A percentile compares a stretch with the other conserved stretches of the same genome.
These are phyloP conservation scores for Drosophila ironensis DNA, from an alignment of 1,140 invertebrate species.

Conservation along the genomic window DNA sequence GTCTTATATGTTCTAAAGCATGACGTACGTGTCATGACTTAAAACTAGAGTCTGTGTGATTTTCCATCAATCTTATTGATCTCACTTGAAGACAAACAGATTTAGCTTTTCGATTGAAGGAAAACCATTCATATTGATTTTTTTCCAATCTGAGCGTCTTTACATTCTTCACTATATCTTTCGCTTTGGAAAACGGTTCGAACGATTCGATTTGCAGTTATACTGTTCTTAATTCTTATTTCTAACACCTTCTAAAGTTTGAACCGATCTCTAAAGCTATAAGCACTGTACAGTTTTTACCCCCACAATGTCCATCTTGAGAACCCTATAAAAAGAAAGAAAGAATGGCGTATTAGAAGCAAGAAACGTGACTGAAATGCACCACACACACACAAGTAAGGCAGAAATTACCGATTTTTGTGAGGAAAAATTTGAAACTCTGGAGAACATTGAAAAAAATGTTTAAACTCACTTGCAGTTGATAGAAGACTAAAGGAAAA, in stretches of 20 bases:
- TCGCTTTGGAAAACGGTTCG: conserved; percentile 49
- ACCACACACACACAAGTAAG: no score
- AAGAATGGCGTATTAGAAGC: no score
- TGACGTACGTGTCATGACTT: conserved; percentile 17
- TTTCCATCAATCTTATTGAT: conserved; percentile 27
- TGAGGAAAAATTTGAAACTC: neutral
- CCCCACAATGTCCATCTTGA: neutral
- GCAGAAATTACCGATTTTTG: no score
- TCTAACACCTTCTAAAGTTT: neutral
- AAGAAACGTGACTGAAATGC: no score
- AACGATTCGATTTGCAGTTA: neutral
- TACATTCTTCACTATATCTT: neutral
- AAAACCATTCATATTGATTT: neutral
- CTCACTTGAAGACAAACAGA: conserved; percentile 7
- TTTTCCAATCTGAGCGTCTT: conserved; percentile 3
- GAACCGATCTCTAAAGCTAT: conserved; percentile 49
- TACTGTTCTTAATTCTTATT: neutral
- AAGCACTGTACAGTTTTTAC: conserved; percentile 6
- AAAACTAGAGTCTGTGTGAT: conserved; percentile 27
- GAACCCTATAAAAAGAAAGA: conserved; percentile 8
- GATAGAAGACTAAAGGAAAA: conserved; percentile 25
- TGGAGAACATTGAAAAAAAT: neutral
- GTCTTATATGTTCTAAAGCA: conserved; percentile 14
- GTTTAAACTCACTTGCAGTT: conserved; percentile 34
- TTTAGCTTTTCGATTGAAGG: conserved; percentile 1